Conservation (phyloP, 1,140 invertebrate species). For the Drosophila lini region DNA sequence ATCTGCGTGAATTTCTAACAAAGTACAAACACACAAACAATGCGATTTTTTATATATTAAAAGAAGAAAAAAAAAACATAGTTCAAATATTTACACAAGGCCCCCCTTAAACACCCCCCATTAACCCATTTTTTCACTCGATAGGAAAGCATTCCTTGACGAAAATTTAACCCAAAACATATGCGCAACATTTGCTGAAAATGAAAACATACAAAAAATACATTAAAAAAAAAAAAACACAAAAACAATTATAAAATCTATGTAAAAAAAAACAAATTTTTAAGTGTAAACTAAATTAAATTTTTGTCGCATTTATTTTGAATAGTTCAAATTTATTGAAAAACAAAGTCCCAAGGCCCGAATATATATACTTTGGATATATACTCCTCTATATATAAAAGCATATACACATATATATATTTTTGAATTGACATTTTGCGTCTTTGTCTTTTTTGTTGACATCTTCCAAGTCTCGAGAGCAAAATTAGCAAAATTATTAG, state of each 20-base stretch:
- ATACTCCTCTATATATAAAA: slow-evolving; percentile 1
- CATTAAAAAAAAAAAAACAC: background rate
- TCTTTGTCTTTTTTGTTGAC: slow-evolving; percentile 57
- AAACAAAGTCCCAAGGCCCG: slow-evolving; percentile 14
- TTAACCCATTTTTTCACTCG: slow-evolving; percentile 27
- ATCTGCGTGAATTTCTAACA: slow-evolving; percentile 81
- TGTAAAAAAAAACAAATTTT: slow-evolving; percentile 27
- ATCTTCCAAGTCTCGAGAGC: slow-evolving; percentile 24
- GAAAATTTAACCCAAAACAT: slow-evolving; percentile 43
- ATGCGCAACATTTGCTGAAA: slow-evolving; percentile 75
- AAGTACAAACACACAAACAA: slow-evolving; percentile 70
- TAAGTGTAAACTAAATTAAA: slow-evolving; percentile 62
- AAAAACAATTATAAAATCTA: slow-evolving; percentile 20
- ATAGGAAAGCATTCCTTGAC: slow-evolving; percentile 8
- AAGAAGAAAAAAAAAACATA: slow-evolving; percentile 37
- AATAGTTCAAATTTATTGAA: slow-evolving; percentile 73
- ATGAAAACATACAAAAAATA: slow-evolving; percentile 9
- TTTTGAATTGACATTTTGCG: slow-evolving; percentile 64
- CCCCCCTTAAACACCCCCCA: slow-evolving; percentile 21
- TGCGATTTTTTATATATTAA: slow-evolving; percentile 61
- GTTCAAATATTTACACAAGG: slow-evolving; percentile 69
- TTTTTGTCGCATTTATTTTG: slow-evolving; percentile 65
- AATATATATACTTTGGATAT: slow-evolving; percentile 16
- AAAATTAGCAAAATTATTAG: slow-evolving; percentile 63
- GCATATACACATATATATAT: slow-evolving; percentile 40